Base-by-base conservation (phyloP, 1,140 invertebrate genomes). In the Cephus cinctus region DNA sequence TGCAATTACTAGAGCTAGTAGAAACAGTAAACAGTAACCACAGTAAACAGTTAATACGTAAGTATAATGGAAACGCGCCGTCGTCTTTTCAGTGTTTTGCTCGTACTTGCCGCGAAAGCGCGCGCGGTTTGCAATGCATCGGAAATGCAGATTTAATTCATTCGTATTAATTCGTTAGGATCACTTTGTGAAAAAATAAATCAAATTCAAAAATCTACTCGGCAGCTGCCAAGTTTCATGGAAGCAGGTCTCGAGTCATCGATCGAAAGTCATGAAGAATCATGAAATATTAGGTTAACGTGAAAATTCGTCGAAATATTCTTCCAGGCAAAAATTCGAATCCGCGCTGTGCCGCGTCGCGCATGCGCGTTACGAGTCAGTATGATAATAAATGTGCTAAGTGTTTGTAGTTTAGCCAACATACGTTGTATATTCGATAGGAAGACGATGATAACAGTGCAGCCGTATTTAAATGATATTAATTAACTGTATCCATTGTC, bases 41-140 rank as follows among this genome's bases (percentile, higher is more conserved):
- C 74, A 75, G 63, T 74, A 76, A 75, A 75, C 68, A 75, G 52
- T 75, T 75, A 67, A 65, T 72, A 74, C 71, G 61, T 66, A 73
- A 72, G 63, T 72, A 69, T 71, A 70, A 66, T 69, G 66, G 62
- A 70, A 67, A 68, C 67, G 70, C 69, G 64, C 73, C 65, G 66
- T 72, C 69, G 25, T n/a, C 25, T 6, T 27, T n/a, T n/a, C n/a
- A n/a, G n/a, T n/a, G n/a, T n/a, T n/a, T n/a, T n/a, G n/a, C n/a
- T n/a, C n/a, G n/a, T n/a, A n/a, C n/a, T n/a, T n/a, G n/a, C n/a
- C n/a, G n/a, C n/a, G n/a, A n/a, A n/a, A n/a, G n/a, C n/a, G n/a
- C n/a, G n/a, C n/a, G n/a, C n/a, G n/a, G n/a, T n/a, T n/a, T n/a
- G n/a, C n/a, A n/a, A n/a, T n/a, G n/a, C n/a, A n/a, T n/a, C n/a